phyloP scores from a whole-genome alignment of 2,797 vertebrate species.

The Syngnathus acus region DNA sequence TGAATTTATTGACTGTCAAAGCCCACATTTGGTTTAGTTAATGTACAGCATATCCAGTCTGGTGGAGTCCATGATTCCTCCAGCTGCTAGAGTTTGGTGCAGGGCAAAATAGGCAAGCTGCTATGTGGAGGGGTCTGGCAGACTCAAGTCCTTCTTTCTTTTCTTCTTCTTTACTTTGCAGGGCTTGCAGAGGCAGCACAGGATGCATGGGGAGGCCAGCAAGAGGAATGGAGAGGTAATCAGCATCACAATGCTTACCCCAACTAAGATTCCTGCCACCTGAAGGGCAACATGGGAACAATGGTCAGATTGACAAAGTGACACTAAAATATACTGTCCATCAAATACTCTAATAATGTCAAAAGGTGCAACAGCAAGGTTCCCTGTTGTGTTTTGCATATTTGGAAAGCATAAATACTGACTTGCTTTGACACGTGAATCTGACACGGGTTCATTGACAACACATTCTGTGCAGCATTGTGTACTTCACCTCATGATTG shows the following conservation, averaged over 20 bases:
- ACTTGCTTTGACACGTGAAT: too few relatives aligned
- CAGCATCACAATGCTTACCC: slow-evolving; percentile 84
- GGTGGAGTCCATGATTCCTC: neutral
- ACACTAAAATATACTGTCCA: neutral
- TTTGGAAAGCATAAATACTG: too few relatives aligned
- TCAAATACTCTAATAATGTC: neutral
- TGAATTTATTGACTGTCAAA: neutral
- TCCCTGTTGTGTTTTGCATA: too few relatives aligned
- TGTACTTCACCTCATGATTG: neutral
- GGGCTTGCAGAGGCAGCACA: slow-evolving; percentile 92
- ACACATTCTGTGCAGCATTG: neutral
- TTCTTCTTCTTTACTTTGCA: slow-evolving; percentile 67
- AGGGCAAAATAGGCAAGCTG: slow-evolving; percentile 8
- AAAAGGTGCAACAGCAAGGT: too few relatives aligned
- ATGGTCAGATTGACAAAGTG: neutral
- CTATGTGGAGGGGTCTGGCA: slow-evolving; percentile 53
- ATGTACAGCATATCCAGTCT: neutral
- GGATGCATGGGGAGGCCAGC: slow-evolving; percentile 89
- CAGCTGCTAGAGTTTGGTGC: neutral
- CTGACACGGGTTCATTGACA: too few relatives aligned
- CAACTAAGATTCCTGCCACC: slow-evolving; percentile 93
- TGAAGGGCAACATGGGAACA: slow-evolving; percentile 35
- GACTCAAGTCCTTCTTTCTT: slow-evolving; percentile 53
- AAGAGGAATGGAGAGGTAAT: slow-evolving; percentile 91
- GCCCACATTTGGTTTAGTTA: slow-evolving; percentile 8